Percentiles rank a stretch among this genome's conserved stretches.
These are phyloP conservation scores for Aphelocoma californica DNA, from an alignment of 2,797 vertebrate species.

Conservation along the genomic window DNA sequence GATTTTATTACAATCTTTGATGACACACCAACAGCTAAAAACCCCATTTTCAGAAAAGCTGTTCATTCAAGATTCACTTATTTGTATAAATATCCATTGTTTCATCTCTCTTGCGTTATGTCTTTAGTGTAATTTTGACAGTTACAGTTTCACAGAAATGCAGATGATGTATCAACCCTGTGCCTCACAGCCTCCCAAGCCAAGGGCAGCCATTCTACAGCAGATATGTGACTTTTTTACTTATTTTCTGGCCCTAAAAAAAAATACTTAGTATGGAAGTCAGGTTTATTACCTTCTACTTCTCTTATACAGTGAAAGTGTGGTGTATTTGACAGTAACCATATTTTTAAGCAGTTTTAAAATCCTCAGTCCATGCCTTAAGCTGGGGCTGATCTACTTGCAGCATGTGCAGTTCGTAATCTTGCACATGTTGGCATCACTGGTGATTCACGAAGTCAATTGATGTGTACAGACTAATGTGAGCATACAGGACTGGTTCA, in stretches of 20 bases:
- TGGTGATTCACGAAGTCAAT: neutral
- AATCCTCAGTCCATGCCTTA: neutral
- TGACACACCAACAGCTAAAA: neutral
- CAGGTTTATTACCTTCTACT: neutral
- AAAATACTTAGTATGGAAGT: neutral
- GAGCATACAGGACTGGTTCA: neutral
- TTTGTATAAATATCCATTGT: neutral
- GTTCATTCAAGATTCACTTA: neutral
- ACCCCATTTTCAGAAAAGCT: neutral
- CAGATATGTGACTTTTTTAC: neutral
- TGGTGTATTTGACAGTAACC: neutral
- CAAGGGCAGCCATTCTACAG: neutral
- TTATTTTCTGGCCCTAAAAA: neutral
- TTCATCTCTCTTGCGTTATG: neutral
- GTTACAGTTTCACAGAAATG: neutral
- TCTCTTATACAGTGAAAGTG: neutral
- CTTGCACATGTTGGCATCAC: neutral
- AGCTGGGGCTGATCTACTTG: neutral
- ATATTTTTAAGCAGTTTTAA: neutral
- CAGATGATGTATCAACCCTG: neutral
- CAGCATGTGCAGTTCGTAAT: neutral
- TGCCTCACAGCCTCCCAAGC: neutral
- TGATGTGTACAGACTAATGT: neutral
- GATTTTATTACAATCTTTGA: neutral
- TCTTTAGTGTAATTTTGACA: neutral